phyloP scores from a whole-genome alignment of 2,888 invertebrate genomes.

The Drosophila falleni region DNA sequence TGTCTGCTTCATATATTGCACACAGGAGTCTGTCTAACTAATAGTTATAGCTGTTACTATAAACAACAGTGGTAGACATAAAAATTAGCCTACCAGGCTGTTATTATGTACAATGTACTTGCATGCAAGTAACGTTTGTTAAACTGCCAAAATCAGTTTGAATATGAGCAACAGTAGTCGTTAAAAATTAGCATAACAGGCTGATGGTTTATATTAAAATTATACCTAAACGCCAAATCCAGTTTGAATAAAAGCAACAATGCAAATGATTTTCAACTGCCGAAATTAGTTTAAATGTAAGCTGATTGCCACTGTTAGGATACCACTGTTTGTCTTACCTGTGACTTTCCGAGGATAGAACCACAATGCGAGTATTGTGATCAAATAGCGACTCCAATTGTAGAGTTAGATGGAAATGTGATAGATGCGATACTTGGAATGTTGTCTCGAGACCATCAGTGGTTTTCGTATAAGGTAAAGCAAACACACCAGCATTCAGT shows the following conservation, averaged over 20 bases:
- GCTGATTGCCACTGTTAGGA: not conserved
- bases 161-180: not conserved
- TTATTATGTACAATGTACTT: not conserved
- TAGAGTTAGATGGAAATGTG: conserved; percentile 92
- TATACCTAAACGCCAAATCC: not conserved
- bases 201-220: not conserved
- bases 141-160: not conserved
- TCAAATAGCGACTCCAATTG: conserved; percentile 90
- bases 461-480: conserved; percentile 90
- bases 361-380: conserved; percentile 90
- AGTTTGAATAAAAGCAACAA: not conserved
- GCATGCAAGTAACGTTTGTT: not conserved
- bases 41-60: no score
- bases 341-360: conserved; percentile 96
- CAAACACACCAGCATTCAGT: conserved; percentile 94
- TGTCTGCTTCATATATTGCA: no score
- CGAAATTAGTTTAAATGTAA: not conserved
- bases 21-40: no score
- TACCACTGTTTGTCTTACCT: conserved; percentile 68
- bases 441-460: conserved; percentile 91
- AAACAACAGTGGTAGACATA: not conserved
- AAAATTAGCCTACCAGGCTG: not conserved
- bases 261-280: not conserved
- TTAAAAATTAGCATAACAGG: not conserved
- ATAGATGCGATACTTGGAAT: conserved; percentile 95